These are phyloP conservation scores for Poeciliopsis retropinna DNA, from an alignment of 2,113 vertebrate genomes.

Conservation along the genomic window DNA sequence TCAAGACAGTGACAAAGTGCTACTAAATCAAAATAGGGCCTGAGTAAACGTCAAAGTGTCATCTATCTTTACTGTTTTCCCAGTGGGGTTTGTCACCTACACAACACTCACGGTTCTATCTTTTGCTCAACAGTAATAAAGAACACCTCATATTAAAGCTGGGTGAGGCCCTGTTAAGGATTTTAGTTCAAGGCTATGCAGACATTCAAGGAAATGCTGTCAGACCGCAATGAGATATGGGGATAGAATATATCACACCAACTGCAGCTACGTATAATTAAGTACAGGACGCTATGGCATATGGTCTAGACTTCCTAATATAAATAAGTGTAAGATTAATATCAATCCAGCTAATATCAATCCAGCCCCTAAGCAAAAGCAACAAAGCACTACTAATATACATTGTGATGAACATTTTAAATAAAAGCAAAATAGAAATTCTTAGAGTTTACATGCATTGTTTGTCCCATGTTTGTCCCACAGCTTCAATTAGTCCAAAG, in stretches of 20 bases:
- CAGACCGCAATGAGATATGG: slow-evolving; percentile 43
- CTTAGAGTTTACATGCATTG: background rate
- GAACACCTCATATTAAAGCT: slow-evolving; percentile 55
- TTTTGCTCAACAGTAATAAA: slow-evolving; percentile 59
- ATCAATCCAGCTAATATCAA: slow-evolving; percentile 3
- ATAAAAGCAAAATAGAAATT: background rate
- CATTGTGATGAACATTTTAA: background rate
- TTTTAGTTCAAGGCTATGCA: slow-evolving; percentile 41
- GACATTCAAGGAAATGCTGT: slow-evolving; percentile 21
- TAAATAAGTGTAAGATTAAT: background rate
- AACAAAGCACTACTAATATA: background rate
- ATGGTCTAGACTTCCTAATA: slow-evolving; percentile 43
- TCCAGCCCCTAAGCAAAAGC: background rate
- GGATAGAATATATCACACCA: slow-evolving; percentile 51
- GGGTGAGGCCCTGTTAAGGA: slow-evolving; percentile 43
- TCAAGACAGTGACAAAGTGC: slow-evolving; percentile 67
- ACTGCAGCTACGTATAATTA: slow-evolving; percentile 90
- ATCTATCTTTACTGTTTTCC: slow-evolving; percentile 57
- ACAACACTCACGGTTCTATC: slow-evolving; percentile 46
- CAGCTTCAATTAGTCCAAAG: background rate
- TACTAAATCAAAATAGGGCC: slow-evolving; percentile 55
- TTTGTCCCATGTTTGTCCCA: background rate
- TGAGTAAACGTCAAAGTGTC: slow-evolving; percentile 63
- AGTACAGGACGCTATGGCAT: slow-evolving; percentile 79
- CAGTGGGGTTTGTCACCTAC: slow-evolving; percentile 44